Conservation (phyloP, 2,888 invertebrate species). For the Myopa testacea region DNA sequence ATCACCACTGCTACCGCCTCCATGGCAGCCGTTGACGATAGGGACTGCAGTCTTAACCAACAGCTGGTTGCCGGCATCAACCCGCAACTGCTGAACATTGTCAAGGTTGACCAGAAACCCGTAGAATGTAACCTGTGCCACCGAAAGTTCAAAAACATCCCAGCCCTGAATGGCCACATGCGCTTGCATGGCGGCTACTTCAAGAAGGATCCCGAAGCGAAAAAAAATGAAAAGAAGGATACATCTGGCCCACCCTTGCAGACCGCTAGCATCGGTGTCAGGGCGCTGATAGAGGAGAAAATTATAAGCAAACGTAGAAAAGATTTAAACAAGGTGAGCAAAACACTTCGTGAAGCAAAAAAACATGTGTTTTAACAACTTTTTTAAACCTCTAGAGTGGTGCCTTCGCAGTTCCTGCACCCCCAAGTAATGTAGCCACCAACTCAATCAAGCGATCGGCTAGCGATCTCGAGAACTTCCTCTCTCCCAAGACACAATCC, state of each 20-base stretch:
- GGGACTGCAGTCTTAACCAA: conserved; percentile 58
- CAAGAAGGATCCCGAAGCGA: conserved; percentile 91
- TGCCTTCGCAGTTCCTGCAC: conserved; percentile 68
- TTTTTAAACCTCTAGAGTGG: conserved; percentile 47
- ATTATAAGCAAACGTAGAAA: conserved; percentile 85
- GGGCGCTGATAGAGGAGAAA: conserved; percentile 92
- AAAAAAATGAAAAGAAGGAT: conserved; percentile 88
- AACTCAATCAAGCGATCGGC: conserved; percentile 63
- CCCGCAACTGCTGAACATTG: conserved; percentile 66
- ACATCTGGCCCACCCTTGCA: conserved; percentile 85
- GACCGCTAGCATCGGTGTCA: conserved; percentile 91
- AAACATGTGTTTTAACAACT: neutral
- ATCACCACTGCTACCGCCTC: conserved; percentile 56
- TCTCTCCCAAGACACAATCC: conserved; percentile 59
- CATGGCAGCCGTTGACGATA: conserved; percentile 55
- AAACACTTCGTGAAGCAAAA: neutral
- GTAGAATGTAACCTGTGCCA: conserved; percentile 96
- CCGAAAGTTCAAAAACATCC: conserved; percentile 96
- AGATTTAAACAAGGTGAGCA: conserved; percentile 66
- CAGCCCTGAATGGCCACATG: conserved; percentile 98
- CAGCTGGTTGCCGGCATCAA: conserved; percentile 60
- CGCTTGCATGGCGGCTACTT: conserved; percentile 96
- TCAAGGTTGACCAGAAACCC: conserved; percentile 80
- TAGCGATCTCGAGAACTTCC: conserved; percentile 66
- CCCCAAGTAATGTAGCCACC: conserved; percentile 59